A percentile compares a stretch with the other conserved stretches of the same genome.
Conservation (phyloP, 2,113 vertebrate genomes). For the Mobula hypostoma region DNA sequence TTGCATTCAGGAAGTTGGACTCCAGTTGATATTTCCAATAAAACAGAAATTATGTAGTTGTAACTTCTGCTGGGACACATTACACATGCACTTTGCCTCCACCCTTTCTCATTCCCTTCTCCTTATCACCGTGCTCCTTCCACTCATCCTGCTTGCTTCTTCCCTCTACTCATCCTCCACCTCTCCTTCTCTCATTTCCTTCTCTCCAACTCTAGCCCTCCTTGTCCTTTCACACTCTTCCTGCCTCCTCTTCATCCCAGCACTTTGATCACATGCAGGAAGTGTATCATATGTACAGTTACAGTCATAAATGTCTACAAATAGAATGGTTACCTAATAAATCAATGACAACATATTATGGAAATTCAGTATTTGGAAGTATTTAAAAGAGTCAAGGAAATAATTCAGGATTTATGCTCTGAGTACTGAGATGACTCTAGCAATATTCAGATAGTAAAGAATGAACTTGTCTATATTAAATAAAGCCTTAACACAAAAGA, state of each 20-base stretch:
- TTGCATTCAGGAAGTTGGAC: neutral
- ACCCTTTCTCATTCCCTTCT: neutral
- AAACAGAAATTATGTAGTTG: neutral
- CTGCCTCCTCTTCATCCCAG: neutral
- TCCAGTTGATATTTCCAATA: neutral
- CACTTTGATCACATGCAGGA: too few relatives aligned
- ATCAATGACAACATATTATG: neutral
- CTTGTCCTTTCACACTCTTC: neutral
- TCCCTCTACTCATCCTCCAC: neutral
- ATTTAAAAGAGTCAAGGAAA: neutral
- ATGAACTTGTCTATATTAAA: neutral
- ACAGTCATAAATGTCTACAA: too few relatives aligned
- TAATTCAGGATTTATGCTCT: neutral
- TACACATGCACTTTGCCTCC: too few relatives aligned
- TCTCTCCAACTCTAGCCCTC: neutral
- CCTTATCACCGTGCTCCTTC: neutral
- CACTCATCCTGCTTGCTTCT: neutral
- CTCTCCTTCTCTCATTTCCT: neutral
- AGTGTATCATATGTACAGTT: too few relatives aligned
- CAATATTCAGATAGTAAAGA: neutral
- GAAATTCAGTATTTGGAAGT: neutral
- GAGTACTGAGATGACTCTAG: neutral
- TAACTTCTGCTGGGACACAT: neutral
- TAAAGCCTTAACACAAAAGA: too few relatives aligned
- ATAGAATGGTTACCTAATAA: neutral